Evolutionary conservation across 2,888 invertebrate species (phyloP).

Genomic region (Thyatira batis): DNA sequence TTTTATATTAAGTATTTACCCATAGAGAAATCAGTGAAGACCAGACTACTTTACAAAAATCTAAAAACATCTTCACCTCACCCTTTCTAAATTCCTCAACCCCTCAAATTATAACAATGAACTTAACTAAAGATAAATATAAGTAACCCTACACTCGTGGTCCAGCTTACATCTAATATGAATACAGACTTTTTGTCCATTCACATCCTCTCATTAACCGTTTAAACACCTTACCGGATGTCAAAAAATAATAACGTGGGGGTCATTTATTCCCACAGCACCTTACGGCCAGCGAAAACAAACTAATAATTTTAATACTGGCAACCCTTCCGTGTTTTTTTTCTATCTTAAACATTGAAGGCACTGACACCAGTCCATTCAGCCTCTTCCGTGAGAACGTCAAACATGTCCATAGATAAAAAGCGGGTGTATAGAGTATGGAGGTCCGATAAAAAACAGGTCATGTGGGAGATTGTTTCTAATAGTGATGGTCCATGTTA

Average conservation of each 20-base stretch:
- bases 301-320: constrained; percentile 74
- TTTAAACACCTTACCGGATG: constrained; percentile 75
- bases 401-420: constrained; percentile 72
- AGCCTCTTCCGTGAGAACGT: constrained; percentile 78
- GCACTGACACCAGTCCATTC: constrained; percentile 60
- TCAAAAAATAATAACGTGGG: constrained; percentile 62
- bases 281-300: constrained; percentile 70
- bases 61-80: not conserved
- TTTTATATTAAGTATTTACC: too few species aligned
- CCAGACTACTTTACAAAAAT: constrained; percentile 9
- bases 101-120: constrained; percentile 11
- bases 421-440: constrained; percentile 44
- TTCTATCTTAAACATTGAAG: constrained; percentile 32
- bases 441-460: constrained; percentile 56
- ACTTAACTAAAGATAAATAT: constrained; percentile 12
- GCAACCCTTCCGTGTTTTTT: constrained; percentile 79
- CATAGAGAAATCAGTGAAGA: too few species aligned
- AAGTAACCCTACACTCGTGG: constrained; percentile 54
- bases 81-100: not conserved
- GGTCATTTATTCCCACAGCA: constrained; percentile 79
- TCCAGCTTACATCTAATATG: constrained; percentile 44
- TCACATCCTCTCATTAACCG: constrained; percentile 67
- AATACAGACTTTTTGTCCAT: constrained; percentile 56
- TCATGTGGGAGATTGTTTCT: constrained; percentile 6
- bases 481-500: not conserved